A percentile compares a stretch with the other conserved stretches of the same genome.
These are phyloP conservation scores for Mormyrus hasselquistii DNA, from an alignment of 2,797 vertebrate species.

Conservation along the genomic window DNA sequence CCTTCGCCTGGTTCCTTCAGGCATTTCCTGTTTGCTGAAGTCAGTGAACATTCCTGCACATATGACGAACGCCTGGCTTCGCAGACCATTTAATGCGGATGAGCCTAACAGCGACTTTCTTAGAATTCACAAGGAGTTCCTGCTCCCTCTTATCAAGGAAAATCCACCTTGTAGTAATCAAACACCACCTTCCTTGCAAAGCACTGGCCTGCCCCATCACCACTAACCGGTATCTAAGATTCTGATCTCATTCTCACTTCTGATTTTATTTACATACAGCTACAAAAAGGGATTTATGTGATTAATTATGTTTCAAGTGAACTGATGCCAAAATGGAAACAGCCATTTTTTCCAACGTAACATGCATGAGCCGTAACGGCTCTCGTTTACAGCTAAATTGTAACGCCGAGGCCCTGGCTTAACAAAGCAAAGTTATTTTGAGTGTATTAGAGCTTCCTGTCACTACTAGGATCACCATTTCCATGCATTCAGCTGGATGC, in stretches of 20 bases:
- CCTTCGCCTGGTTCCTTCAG: not conserved
- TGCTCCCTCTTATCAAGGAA: not conserved
- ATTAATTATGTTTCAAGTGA: not conserved
- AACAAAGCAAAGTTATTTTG: not conserved
- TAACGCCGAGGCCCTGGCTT: not conserved
- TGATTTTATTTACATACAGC: constrained; percentile 37
- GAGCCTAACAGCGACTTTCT: not conserved
- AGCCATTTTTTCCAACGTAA: not conserved
- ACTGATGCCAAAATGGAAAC: not conserved
- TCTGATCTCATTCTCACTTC: not conserved
- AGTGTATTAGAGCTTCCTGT: not conserved
- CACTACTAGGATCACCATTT: constrained; percentile 15
- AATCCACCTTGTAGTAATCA: not conserved
- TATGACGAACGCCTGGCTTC: not conserved
- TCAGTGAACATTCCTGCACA: not conserved
- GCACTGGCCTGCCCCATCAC: not conserved
- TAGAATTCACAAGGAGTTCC: not conserved
- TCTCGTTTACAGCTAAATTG: not conserved
- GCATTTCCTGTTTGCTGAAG: constrained; percentile 15
- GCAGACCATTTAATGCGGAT: not conserved
- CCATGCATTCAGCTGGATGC: not conserved
- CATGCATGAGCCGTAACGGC: not conserved
- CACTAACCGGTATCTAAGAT: not conserved
- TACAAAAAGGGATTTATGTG: constrained; percentile 13
- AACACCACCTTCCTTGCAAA: not conserved